Evolutionary conservation across 2,113 vertebrate species (phyloP).

Genomic region (Symphodus melops): DNA sequence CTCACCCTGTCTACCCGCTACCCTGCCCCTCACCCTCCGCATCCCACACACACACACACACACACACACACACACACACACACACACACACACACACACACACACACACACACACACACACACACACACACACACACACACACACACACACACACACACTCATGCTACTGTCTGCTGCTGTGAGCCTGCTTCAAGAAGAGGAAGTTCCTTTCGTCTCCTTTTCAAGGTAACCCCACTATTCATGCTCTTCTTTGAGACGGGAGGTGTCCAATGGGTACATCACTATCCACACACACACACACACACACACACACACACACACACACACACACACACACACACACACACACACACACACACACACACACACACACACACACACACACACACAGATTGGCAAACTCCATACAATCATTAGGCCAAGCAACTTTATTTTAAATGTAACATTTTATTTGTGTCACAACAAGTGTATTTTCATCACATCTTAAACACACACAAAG

Average conservation of each 20-base stretch:
- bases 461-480: too few species aligned
- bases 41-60: too few species aligned
- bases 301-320: too few species aligned
- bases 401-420: too few species aligned
- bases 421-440: too few species aligned
- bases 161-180: conserved; percentile 68
- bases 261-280: conserved; percentile 5
- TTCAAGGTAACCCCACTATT: conserved; percentile 69
- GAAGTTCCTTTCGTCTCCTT: conserved; percentile 76
- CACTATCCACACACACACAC: neutral
- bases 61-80: neutral
- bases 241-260: conserved; percentile 49
- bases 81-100: conserved; percentile 13
- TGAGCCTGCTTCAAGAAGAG: conserved; percentile 74
- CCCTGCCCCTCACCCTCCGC: conserved; percentile 35
- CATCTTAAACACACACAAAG: too few species aligned
- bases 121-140: neutral
- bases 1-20: conserved; percentile 64
- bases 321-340: too few species aligned
- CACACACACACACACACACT: conserved; percentile 16
- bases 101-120: conserved; percentile 12
- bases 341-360: too few species aligned
- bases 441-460: too few species aligned
- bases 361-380: too few species aligned
- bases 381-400: neutral